A percentile compares a stretch with the other conserved stretches of the same genome.
Conservation (phyloP, 1,140 invertebrate genomes). For the Brachionus angularis region DNA sequence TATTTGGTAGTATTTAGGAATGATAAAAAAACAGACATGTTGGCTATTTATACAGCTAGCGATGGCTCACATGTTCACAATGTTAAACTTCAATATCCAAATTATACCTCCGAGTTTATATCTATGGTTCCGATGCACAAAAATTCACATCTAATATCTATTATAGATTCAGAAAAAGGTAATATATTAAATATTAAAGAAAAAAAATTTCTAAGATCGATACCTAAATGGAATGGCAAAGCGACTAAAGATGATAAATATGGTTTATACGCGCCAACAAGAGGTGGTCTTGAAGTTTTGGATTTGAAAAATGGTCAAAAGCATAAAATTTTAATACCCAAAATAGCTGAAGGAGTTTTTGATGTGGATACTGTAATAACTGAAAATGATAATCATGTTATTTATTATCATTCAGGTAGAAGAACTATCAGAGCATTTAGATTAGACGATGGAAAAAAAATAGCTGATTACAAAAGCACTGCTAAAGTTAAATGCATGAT, state of each 20-base stretch:
- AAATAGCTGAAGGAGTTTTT: slow-evolving; percentile 88
- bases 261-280: slow-evolving; percentile 81
- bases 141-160: slow-evolving; percentile 58
- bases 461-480: slow-evolving; percentile 85
- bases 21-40: slow-evolving; percentile 77
- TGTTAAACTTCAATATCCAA: slow-evolving; percentile 54
- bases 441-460: slow-evolving; percentile 76
- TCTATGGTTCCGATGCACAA: slow-evolving; percentile 71
- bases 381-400: slow-evolving; percentile 84
- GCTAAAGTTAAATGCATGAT: slow-evolving; percentile 79
- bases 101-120: slow-evolving; percentile 47
- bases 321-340: slow-evolving; percentile 70
- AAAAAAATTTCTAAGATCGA: slow-evolving; percentile 55
- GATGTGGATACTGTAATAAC: slow-evolving; percentile 90
- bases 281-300: slow-evolving; percentile 77
- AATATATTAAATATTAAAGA: slow-evolving; percentile 42
- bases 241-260: slow-evolving; percentile 65
- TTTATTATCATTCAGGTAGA: slow-evolving; percentile 90
- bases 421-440: slow-evolving; percentile 87
- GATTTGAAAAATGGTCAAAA: slow-evolving; percentile 50
- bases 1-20: slow-evolving; percentile 72
- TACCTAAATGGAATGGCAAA: slow-evolving; percentile 61
- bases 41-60: slow-evolving; percentile 76
- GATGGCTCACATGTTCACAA: slow-evolving; percentile 75
- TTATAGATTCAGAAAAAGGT: slow-evolving; percentile 41